Base-by-base conservation (phyloP, 2,888 invertebrate genomes). In the Dioctria linearis region DNA sequence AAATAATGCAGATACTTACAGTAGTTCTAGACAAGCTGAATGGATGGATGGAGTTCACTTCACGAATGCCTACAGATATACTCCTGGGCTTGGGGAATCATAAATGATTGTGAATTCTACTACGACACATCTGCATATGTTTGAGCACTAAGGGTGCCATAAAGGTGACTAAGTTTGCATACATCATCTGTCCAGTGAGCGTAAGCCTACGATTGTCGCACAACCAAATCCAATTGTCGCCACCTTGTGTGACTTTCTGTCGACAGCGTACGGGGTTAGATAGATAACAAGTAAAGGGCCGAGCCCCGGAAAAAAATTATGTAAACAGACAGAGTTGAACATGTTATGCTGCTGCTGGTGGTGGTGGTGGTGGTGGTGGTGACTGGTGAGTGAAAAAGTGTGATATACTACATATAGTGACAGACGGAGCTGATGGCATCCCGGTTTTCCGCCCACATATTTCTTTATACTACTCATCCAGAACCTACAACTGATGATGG, bases 1-100 rank as follows among this genome's bases (percentile, higher is more conserved):
- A 25, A 67, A 67, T 67, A 67, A 67, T 67, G 67, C 67, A 67
- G 46, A 43, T 46, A 42, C 67, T 49, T 37, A 5, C 25, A 46
- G 46, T 46, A 25, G 67, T 67, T 67, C 46, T 54, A 25, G 25
- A 25, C 25, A 25, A 25, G 25, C 2, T 25, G 66, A 40, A 66
- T 13, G 40, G 40, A 42, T 40, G 66, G 6, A 42, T 40, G 43
- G 66, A 13, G 6, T n/a, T n/a, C 65, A 11, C 40, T 37, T 42
- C 66, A 25, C 25, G 25, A 2, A 25, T 25, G 25, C 25, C 25
- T 25, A 25, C 25, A 25, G 25, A 25, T 25, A 25, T 25, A 25
- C 25, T 25, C 25, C 25, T 25, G 25, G 25, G 25, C 25, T 25
- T 25, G 25, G 25, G 25, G 25, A 25, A 25, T 25, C 25, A 25